These are phyloP conservation scores for Macrotus californicus DNA, from an alignment of 2,113 vertebrate genomes.

Conservation along the genomic window DNA sequence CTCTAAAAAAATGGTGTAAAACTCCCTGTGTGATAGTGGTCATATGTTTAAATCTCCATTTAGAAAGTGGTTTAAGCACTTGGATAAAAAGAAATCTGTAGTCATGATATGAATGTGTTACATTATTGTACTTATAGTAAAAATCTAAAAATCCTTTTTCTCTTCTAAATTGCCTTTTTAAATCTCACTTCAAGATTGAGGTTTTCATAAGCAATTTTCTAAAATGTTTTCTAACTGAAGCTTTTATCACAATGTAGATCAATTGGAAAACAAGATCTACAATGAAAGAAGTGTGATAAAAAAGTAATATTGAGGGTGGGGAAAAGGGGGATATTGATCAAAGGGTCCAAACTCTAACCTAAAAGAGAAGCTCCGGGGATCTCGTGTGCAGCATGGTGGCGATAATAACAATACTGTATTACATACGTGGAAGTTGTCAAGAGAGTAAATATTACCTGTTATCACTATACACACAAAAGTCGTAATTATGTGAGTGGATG, in stretches of 20 bases:
- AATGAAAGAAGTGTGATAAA: background rate
- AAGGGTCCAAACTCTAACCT: background rate
- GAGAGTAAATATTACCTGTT: background rate
- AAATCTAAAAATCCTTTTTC: background rate
- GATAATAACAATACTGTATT: background rate
- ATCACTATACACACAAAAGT: background rate
- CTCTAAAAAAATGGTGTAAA: constrained; percentile 8
- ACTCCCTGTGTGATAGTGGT: background rate
- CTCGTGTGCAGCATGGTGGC: background rate
- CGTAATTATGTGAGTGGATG: background rate
- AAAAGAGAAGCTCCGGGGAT: background rate
- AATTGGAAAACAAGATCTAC: background rate
- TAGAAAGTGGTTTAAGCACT: constrained; percentile 27
- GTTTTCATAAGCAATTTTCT: background rate
- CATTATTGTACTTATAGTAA: background rate
- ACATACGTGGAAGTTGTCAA: background rate
- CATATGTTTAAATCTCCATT: constrained; percentile 15
- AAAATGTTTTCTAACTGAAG: background rate
- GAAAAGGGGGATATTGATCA: background rate
- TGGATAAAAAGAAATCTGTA: background rate
- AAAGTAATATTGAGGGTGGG: background rate
- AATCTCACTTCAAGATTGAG: background rate
- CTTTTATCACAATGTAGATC: background rate
- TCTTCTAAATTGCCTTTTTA: background rate
- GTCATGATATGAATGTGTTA: background rate